A percentile compares a stretch with the other conserved stretches of the same genome.
phyloP scores from a whole-genome alignment of 2,113 vertebrate species.

The Salvelinus alpinus region DNA sequence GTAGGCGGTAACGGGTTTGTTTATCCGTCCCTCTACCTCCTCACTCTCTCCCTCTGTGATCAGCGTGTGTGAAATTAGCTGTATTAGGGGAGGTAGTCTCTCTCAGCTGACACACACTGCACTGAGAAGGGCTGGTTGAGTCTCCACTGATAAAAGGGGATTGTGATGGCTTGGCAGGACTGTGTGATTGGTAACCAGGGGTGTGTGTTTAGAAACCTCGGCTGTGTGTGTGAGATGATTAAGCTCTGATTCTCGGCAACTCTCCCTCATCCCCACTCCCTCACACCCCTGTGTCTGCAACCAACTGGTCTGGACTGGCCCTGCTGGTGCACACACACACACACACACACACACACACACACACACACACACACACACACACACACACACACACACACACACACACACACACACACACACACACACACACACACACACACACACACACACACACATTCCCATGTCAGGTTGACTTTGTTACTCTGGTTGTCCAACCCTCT shows the following conservation, averaged over 20 bases:
- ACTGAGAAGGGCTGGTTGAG: background rate
- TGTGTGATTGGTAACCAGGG: background rate
- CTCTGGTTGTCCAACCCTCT: constrained; percentile 60
- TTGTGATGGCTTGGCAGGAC: background rate
- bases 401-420: constrained; percentile 7
- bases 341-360: constrained; percentile 19
- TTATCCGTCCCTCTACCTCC: background rate
- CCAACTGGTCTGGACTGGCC: constrained; percentile 42
- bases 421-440: no score
- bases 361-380: constrained; percentile 62
- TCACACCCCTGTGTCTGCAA: constrained; percentile 64
- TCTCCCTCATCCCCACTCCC: constrained; percentile 42
- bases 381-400: no score
- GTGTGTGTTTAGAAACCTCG: constrained; percentile 4
- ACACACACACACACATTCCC: constrained; percentile 44
- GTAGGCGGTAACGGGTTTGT: background rate
- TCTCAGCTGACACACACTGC: constrained; percentile 4
- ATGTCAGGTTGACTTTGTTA: constrained; percentile 72
- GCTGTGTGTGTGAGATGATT: constrained; percentile 47
- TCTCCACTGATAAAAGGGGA: no score
- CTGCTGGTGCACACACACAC: background rate
- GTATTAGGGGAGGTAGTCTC: constrained; percentile 6
- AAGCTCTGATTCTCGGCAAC: constrained; percentile 56
- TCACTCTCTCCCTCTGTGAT: constrained; percentile 20
- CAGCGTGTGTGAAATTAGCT: constrained; percentile 45